Evolutionary conservation across 2,113 vertebrate genomes (phyloP).

Genomic region (Dicentrarchus labrax): DNA sequence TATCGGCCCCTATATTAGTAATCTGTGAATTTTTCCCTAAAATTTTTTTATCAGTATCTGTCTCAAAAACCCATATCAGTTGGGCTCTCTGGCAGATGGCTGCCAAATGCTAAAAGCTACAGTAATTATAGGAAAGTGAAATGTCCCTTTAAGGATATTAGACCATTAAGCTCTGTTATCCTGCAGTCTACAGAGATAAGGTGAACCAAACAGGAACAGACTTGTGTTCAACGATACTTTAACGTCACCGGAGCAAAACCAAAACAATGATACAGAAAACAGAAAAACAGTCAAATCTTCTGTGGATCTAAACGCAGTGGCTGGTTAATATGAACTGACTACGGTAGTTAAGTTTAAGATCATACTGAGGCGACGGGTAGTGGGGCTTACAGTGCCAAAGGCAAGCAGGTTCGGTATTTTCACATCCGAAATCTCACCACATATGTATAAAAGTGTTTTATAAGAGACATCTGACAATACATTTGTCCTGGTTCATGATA

Average conservation of each 20-base stretch:
- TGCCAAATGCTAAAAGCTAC: neutral
- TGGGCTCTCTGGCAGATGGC: neutral
- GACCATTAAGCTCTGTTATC: neutral
- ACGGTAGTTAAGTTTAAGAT: neutral
- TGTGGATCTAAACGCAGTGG: neutral
- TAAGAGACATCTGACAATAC: neutral
- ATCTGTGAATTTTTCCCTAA: too few species aligned
- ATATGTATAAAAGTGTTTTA: neutral
- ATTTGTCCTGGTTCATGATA: neutral
- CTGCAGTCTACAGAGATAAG: neutral
- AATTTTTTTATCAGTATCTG: too few species aligned
- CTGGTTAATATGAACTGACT: neutral
- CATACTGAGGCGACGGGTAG: neutral
- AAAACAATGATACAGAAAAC: neutral
- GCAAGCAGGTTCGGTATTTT: neutral
- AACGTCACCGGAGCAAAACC: neutral
- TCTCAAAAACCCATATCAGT: too few species aligned
- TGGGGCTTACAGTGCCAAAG: neutral
- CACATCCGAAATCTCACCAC: neutral
- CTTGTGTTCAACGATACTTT: neutral
- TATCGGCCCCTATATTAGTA: too few species aligned
- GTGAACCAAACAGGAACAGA: neutral
- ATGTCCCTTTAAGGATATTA: constrained; percentile 3
- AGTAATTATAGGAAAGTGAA: neutral
- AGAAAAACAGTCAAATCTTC: neutral